Conservation (phyloP, 2,888 invertebrate species). For the Chrysolina americana region DNA sequence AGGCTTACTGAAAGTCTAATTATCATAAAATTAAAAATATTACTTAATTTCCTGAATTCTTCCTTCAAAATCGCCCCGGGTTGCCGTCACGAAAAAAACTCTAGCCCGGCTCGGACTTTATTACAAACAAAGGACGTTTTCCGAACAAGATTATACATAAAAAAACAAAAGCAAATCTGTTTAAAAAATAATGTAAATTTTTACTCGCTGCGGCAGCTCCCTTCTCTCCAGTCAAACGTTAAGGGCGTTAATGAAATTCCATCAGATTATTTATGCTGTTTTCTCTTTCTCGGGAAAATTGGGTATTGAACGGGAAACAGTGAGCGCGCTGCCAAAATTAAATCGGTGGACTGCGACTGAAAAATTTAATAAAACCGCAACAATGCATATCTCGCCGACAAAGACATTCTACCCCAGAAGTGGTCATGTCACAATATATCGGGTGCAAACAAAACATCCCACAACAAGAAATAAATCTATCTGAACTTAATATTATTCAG, state of each 20-base stretch:
- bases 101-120: conserved; percentile 1
- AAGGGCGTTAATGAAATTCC: conserved; percentile 29
- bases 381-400: neutral
- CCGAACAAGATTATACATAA: conserved; percentile 5
- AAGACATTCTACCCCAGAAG: neutral
- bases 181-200: conserved; percentile 22
- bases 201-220: neutral
- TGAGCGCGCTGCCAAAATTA: neutral
- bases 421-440: neutral
- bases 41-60: neutral
- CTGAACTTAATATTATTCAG: too few species aligned
- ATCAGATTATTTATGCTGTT: conserved; percentile 21
- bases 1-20: too few species aligned
- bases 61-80: neutral
- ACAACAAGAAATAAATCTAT: too few species aligned
- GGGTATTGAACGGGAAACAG: conserved; percentile 10
- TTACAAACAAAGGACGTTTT: conserved; percentile 5
- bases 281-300: conserved; percentile 14
- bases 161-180: conserved; percentile 6
- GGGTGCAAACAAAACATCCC: too few species aligned
- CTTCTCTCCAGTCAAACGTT: conserved; percentile 14
- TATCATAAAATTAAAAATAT: too few species aligned
- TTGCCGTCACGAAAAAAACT: neutral
- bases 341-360: neutral
- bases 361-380: conserved; percentile 23